Percentiles rank a stretch among this genome's conserved stretches.
Evolutionary conservation across 2,888 invertebrate genomes (phyloP).

Genomic region (Morpho helenor): DNA sequence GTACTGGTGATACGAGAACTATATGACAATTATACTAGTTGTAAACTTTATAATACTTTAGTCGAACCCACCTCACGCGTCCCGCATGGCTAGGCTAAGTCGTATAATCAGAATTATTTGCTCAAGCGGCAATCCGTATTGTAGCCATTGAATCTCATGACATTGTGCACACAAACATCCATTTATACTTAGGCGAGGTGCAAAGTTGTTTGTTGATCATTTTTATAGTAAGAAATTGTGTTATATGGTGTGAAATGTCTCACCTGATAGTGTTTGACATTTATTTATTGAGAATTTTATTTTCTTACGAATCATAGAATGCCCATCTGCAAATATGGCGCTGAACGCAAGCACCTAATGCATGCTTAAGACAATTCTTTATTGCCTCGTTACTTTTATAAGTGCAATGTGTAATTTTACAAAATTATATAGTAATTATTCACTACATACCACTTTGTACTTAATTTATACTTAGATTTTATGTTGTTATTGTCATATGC

Average conservation of each 20-base stretch:
- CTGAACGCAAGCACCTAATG: conserved; percentile 42
- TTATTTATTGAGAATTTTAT: conserved; percentile 79
- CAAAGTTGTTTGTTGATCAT: conserved; percentile 77
- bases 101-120: conserved; percentile 65
- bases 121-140: conserved; percentile 72
- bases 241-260: conserved; percentile 73
- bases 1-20: conserved; percentile 58
- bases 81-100: conserved; percentile 62
- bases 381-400: conserved; percentile 32
- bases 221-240: conserved; percentile 77
- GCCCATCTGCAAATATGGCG: conserved; percentile 78
- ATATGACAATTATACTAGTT: conserved; percentile 50
- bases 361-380: conserved; percentile 43
- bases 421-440: conserved; percentile 32
- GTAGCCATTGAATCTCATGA: conserved; percentile 76
- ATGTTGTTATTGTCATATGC: conserved; percentile 13
- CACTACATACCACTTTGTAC: conserved; percentile 37
- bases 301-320: conserved; percentile 69
- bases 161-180: conserved; percentile 63
- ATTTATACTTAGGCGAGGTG: conserved; percentile 65
- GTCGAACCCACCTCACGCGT: conserved; percentile 65
- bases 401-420: conserved; percentile 27
- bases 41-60: conserved; percentile 53
- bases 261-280: conserved; percentile 76
- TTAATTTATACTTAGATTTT: conserved; percentile 36